A percentile compares a stretch with the other conserved stretches of the same genome.
These are phyloP conservation scores for Thamnophis elegans DNA, from an alignment of 2,797 vertebrate species.

Conservation along the genomic window DNA sequence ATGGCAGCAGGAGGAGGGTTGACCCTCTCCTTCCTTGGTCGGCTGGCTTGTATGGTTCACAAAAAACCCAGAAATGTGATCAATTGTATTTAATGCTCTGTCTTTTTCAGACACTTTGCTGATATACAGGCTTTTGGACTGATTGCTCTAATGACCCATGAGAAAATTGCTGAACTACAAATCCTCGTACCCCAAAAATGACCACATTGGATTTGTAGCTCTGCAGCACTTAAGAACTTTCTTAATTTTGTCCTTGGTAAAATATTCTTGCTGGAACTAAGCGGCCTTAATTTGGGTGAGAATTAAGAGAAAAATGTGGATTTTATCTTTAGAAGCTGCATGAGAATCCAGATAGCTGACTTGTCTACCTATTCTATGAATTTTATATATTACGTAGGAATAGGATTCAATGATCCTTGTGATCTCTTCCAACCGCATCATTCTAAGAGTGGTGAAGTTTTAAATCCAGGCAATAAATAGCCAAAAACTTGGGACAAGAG, in stretches of 20 bases:
- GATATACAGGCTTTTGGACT: neutral
- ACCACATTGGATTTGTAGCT: neutral
- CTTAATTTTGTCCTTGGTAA: neutral
- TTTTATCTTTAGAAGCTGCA: neutral
- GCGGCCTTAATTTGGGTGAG: neutral
- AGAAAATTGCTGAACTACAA: neutral
- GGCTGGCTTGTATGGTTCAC: neutral
- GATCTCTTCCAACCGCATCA: neutral
- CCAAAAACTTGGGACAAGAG: neutral
- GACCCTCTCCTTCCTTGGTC: neutral
- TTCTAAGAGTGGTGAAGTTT: neutral
- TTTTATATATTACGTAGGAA: neutral
- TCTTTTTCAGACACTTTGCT: neutral
- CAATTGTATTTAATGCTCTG: neutral
- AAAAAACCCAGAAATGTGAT: neutral
- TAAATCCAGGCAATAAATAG: neutral
- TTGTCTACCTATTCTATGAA: neutral
- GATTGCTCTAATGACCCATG: neutral
- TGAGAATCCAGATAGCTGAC: neutral
- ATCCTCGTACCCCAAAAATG: neutral
- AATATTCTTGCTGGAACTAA: neutral
- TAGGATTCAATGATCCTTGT: neutral
- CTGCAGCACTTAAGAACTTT: neutral
- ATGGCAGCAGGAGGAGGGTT: neutral
- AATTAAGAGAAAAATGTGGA: neutral